These are phyloP conservation scores for Selene dorsalis DNA, from an alignment of 2,797 vertebrate genomes.

Conservation along the genomic window DNA sequence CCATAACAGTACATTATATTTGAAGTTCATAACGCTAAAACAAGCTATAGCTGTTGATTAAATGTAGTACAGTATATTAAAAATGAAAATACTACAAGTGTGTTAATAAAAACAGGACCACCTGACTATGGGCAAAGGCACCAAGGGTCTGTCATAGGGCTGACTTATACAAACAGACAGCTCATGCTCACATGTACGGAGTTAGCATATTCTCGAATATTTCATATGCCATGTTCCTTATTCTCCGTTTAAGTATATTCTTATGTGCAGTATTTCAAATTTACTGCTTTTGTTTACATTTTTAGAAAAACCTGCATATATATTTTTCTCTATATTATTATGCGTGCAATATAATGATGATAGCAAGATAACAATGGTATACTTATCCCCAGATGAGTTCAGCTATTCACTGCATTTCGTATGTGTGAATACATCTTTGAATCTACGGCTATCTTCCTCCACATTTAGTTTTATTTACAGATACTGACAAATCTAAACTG, in stretches of 20 bases:
- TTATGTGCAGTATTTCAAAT: background rate
- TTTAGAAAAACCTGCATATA: background rate
- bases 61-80: background rate
- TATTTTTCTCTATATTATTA: background rate
- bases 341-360: background rate
- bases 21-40: background rate
- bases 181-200: no score
- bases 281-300: background rate
- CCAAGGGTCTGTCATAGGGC: no score
- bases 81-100: background rate
- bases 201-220: background rate
- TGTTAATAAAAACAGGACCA: background rate
- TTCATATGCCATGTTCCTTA: background rate
- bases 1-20: background rate
- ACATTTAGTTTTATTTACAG: slow-evolving; percentile 16
- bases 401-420: background rate
- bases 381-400: background rate
- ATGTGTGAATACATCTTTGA: background rate
- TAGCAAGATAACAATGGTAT: background rate
- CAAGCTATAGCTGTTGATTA: background rate
- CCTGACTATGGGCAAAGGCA: no score
- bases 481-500: background rate
- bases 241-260: background rate
- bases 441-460: background rate
- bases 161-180: no score